Evolutionary conservation across 2,113 vertebrate species (phyloP).

Genomic region (Austrofundulus limnaeus): DNA sequence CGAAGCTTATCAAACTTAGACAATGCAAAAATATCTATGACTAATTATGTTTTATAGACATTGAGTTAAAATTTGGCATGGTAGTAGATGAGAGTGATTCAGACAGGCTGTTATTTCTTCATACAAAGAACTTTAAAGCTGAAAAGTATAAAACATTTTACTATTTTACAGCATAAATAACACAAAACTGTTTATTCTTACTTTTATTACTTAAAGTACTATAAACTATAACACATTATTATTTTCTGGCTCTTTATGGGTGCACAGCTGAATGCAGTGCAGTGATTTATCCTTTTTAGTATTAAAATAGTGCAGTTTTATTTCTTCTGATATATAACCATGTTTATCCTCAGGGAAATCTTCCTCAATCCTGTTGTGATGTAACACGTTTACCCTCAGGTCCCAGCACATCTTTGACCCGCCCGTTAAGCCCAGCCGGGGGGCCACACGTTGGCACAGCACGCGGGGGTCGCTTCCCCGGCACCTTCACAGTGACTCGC

Average conservation of each 20-base stretch:
- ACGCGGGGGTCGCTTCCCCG: slow-evolving; percentile 90
- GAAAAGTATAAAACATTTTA: no score
- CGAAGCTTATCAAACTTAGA: no score
- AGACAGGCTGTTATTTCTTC: no score
- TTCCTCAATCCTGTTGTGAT: neutral
- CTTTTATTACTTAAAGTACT: neutral
- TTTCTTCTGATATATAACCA: neutral
- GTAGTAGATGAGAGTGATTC: no score
- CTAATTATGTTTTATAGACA: no score
- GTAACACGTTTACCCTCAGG: slow-evolving; percentile 67
- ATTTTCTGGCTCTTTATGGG: neutral
- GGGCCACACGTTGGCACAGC: slow-evolving; percentile 86
- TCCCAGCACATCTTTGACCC: slow-evolving; percentile 84
- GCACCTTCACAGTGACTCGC: slow-evolving; percentile 95
- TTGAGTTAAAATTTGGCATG: no score
- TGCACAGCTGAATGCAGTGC: neutral
- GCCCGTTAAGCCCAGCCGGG: slow-evolving; percentile 87
- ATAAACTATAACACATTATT: neutral
- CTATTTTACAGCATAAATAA: no score
- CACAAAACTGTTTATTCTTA: no score
- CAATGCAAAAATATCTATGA: no score
- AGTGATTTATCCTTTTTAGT: neutral
- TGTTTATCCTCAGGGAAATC: neutral
- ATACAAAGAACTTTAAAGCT: no score
- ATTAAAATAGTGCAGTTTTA: no score